Conservation (phyloP, 2,797 vertebrate species). For the Myripristis murdjan region DNA sequence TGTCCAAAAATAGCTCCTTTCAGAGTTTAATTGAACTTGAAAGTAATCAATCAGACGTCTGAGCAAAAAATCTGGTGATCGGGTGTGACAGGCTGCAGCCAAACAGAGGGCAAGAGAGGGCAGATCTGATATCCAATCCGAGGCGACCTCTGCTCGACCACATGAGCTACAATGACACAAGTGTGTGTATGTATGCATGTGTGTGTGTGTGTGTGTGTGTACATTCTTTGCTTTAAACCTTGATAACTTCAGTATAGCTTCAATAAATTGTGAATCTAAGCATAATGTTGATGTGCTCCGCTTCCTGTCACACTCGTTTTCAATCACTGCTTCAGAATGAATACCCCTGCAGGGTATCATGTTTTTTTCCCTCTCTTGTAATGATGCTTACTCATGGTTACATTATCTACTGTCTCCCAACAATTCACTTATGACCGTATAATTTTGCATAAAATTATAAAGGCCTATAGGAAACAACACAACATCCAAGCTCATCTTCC, state of each 20-base stretch:
- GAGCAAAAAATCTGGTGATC: conserved; percentile 69
- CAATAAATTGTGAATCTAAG: conserved; percentile 52
- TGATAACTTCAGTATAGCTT: conserved; percentile 57
- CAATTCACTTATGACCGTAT: background rate
- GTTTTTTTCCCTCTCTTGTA: conserved; percentile 29
- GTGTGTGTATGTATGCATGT: conserved; percentile 12
- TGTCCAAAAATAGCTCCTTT: conserved; percentile 67
- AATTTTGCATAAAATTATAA: background rate
- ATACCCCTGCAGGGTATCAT: conserved; percentile 56
- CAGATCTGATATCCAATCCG: conserved; percentile 74
- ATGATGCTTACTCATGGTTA: conserved; percentile 8
- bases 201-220: conserved; percentile 7
- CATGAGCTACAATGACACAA: conserved; percentile 32
- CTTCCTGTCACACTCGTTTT: conserved; percentile 44
- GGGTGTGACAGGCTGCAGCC: conserved; percentile 70
- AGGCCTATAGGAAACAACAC: conserved; percentile 9
- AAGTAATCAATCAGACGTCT: conserved; percentile 78
- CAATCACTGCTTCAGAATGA: conserved; percentile 29
- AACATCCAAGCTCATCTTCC: background rate
- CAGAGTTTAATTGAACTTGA: conserved; percentile 71
- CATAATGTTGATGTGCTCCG: conserved; percentile 25
- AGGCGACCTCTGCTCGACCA: conserved; percentile 54
- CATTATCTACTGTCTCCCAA: conserved; percentile 1
- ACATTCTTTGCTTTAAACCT: conserved; percentile 53
- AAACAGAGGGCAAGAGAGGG: conserved; percentile 75